Percentiles rank a stretch among this genome's conserved stretches.
Conservation (phyloP, 1,140 invertebrate genomes). For the Atta texana region DNA sequence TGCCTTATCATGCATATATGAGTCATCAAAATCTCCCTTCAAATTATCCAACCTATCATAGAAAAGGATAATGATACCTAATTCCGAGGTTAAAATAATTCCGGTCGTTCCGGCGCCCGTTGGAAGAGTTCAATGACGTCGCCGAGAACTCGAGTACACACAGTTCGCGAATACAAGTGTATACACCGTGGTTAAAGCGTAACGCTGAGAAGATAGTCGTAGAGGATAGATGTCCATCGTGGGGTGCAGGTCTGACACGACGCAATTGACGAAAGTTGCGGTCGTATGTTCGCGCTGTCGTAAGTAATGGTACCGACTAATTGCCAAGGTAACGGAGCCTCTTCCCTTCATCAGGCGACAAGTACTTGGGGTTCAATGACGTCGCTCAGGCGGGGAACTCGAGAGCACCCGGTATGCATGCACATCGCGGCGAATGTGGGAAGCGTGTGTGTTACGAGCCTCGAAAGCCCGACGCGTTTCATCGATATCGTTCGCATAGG, state of each 20-base stretch:
- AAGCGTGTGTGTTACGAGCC: conserved; percentile 44
- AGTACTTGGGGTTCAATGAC: conserved; percentile 47
- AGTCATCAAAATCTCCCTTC: not conserved
- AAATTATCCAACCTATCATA: conserved; percentile 12
- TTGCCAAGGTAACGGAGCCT: conserved; percentile 47
- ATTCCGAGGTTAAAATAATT: conserved; percentile 58
- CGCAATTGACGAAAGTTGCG: conserved; percentile 30
- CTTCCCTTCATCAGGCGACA: conserved; percentile 46
- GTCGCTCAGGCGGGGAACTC: conserved; percentile 20
- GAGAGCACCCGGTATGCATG: conserved; percentile 52
- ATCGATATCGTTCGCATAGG: conserved; percentile 72
- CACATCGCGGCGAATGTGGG: conserved; percentile 44
- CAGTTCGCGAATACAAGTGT: conserved; percentile 2
- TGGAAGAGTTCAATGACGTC: conserved; percentile 81
- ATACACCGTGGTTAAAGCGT: conserved; percentile 59
- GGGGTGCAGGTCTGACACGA: not conserved
- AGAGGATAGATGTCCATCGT: not conserved
- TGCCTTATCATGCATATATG: not conserved
- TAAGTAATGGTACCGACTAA: conserved; percentile 56
- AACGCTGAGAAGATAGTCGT: conserved; percentile 32
- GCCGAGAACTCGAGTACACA: conserved; percentile 62
- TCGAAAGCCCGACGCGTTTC: conserved; percentile 66
- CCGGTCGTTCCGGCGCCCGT: conserved; percentile 61
- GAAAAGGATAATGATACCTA: conserved; percentile 29
- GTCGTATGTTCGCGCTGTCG: conserved; percentile 19